Base-by-base conservation (phyloP, 2,888 invertebrate genomes). In the Elysia crispata region DNA sequence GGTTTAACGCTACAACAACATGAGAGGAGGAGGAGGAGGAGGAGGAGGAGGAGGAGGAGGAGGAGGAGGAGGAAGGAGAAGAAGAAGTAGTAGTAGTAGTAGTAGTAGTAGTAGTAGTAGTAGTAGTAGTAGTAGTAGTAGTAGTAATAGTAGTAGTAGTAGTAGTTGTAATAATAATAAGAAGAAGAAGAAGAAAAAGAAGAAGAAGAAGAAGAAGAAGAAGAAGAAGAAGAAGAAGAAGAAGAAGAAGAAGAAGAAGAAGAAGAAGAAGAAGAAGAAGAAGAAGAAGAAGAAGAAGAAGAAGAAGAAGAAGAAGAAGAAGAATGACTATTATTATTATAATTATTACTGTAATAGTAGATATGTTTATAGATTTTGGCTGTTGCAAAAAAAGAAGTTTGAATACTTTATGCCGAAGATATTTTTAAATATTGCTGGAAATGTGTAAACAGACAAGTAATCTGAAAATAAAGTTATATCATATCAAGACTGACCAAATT, bases 161-260 rank as follows among this genome's bases (percentile, higher is more conserved):
- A 31, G n/a, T n/a, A n/a, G n/a, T n/a, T n/a, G n/a, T n/a, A n/a
- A n/a, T n/a, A n/a, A n/a, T n/a, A n/a, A n/a, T n/a, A n/a, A n/a
- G n/a, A n/a, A n/a, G n/a, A n/a, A n/a, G n/a, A n/a, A n/a, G n/a
- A n/a, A n/a, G n/a, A 72, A 41, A 25, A 72, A 41, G 49, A 72
- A 41, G 49, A 72, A 41, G 49, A 72, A 41, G 49, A 72, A 41
- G 49, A 72, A 41, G 49, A 41, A 41, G 72, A 72, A 41, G 49
- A 72, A 41, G 49, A 72, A 41, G 49, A 72, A 41, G 72, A 72
- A 41, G 72, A 72, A 41, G 72, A 41, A 41, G 72, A 72, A 72
- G 72, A 41, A 72, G 72, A 41, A 72, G 72, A 41, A 72, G 72
- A 41, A 41, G 49, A 41, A 72, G 49, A 41, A 72, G 49, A 28